Conservation (phyloP, 92 coral and sea anemone genomes). For the Anthopleura xanthogrammica region DNA sequence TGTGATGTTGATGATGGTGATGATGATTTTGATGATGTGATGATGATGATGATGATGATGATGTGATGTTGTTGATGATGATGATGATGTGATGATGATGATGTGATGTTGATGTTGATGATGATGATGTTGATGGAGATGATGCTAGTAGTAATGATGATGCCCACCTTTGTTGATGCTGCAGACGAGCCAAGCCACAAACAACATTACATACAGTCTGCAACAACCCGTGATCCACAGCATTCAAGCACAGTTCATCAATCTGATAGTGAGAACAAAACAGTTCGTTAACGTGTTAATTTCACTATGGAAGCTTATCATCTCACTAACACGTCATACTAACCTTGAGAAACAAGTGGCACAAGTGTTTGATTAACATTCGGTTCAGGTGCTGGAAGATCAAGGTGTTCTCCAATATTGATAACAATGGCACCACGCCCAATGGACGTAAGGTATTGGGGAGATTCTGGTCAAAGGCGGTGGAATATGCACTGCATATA, state of each 20-base stretch:
- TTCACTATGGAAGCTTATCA: too few relatives aligned
- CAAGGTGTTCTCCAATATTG: slow-evolving; percentile 80
- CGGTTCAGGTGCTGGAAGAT: slow-evolving; percentile 72
- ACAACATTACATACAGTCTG: slow-evolving; percentile 84
- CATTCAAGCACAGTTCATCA: slow-evolving; percentile 83
- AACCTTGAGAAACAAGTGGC: slow-evolving; percentile 77
- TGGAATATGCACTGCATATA: slow-evolving; percentile 62
- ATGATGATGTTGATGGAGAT: too few relatives aligned
- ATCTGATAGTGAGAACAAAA: slow-evolving; percentile 3
- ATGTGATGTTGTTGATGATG: too few relatives aligned
- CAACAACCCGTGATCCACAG: slow-evolving; percentile 87
- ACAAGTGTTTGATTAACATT: slow-evolving; percentile 77
- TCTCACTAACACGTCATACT: not conserved
- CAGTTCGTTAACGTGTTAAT: too few relatives aligned
- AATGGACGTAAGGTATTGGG: slow-evolving; percentile 61
- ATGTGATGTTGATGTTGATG: not conserved
- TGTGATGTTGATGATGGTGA: not conserved
- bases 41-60: not conserved
- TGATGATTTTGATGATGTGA: not conserved
- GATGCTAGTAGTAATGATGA: not conserved
- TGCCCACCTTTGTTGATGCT: slow-evolving; percentile 56
- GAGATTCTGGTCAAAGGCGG: slow-evolving; percentile 47
- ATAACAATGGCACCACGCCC: slow-evolving; percentile 88
- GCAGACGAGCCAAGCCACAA: slow-evolving; percentile 63
- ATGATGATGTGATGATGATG: not conserved